Percentiles rank a stretch among this genome's conserved stretches.
Conservation (phyloP, 2,888 invertebrate genomes). For the Agrochola lychnidis region DNA sequence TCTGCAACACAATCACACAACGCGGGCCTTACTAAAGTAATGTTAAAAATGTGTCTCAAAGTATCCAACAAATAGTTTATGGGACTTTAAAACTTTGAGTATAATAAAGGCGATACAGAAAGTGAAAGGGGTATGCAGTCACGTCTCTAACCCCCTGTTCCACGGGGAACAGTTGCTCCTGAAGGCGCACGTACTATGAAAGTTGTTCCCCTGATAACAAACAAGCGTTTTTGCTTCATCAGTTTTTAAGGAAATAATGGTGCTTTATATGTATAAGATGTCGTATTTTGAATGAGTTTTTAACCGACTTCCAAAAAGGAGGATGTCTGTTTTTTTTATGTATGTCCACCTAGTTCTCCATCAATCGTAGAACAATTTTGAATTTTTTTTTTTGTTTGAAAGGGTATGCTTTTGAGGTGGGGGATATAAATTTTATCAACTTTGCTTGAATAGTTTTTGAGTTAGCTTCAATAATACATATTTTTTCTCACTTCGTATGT, state of each 20-base stretch:
- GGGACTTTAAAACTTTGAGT: conserved; percentile 10
- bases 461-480: no score
- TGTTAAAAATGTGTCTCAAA: neutral
- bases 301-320: no score
- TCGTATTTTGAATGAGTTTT: neutral
- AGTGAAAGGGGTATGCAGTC: conserved; percentile 43
- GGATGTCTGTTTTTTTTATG: no score
- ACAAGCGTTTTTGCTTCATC: conserved; percentile 40
- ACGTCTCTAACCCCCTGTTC: conserved; percentile 44
- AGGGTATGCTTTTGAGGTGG: no score
- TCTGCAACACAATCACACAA: no score
- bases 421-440: no score
- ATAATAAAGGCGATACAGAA: conserved; percentile 19
- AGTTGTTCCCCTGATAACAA: conserved; percentile 55
- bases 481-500: no score
- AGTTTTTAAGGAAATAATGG: conserved; percentile 41
- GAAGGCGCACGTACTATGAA: conserved; percentile 63
- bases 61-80: neutral
- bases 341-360: no score
- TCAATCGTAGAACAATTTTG: no score
- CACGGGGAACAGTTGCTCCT: conserved; percentile 55
- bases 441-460: no score
- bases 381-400: no score
- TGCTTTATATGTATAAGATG: conserved; percentile 17
- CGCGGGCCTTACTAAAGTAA: neutral